Base-by-base conservation (phyloP, 2,797 vertebrate species). In the Enteromius trimaculatus region DNA sequence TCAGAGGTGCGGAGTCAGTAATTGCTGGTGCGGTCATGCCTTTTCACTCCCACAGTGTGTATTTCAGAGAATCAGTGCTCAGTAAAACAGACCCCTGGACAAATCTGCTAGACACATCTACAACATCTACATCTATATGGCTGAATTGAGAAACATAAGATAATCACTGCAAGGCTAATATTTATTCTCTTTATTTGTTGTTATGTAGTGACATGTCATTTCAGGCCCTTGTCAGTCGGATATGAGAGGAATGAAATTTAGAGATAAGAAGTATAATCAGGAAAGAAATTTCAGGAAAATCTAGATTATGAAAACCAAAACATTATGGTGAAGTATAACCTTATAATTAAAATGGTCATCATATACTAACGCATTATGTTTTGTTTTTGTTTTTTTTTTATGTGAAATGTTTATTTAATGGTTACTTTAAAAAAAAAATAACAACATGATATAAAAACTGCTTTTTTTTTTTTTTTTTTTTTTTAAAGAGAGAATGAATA, bases 1-100 rank as follows among this genome's bases (percentile, higher is more conserved):
- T 95, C 95, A 95, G 93, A 95, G 94, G 95, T 95, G 93, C 91
- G 90, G 91, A 93, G 93, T 95, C 94, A 95, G 94, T 95, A 95
- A 95, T 95, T 93, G 93, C 94, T 94, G 94, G 94, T 94, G 92
- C 94, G 93, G 93, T 95, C 95, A 95, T 94, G 71, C 74, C 71
- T 84, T 82, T 87, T 88, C 81, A 86, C 80, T 86, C 47, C 17
- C 68, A 66, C 37, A 82, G 58, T 80, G 64, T 64, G 77, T 65
- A 68, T 85, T 84, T 87, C 77, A 78, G 82, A 77, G 74, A 42
- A 44, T 29, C 79, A 78, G 58, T 75, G 49, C 44, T 74, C 74
- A 53, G 31, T 70, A 51, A 77, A 70, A 83, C 70, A 51, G 51
- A 66, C 13, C 34, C 21, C 29, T 74, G n/a, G 53, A 60, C 66